Conservation (phyloP, 2,888 invertebrate species). For the Diarsia brunnea region DNA sequence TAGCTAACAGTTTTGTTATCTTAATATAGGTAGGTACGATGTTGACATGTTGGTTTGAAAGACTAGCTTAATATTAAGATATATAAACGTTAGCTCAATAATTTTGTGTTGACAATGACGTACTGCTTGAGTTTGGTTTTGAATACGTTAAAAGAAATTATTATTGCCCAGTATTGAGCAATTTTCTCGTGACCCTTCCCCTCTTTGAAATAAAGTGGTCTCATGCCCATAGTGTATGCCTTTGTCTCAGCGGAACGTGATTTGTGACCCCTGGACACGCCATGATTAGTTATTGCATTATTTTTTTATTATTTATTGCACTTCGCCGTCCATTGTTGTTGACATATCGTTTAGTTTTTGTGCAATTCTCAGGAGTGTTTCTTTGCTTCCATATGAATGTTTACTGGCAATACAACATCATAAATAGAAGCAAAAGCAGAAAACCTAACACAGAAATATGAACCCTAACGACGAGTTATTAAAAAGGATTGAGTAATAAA, state of each 20-base stretch:
- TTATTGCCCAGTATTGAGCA: neutral
- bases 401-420: neutral
- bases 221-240: constrained; percentile 13
- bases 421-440: constrained; percentile 13
- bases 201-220: constrained; percentile 23
- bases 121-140: no score
- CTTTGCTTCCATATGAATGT: neutral
- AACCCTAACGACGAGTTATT: constrained; percentile 30
- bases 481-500: constrained; percentile 27
- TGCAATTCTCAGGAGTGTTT: constrained; percentile 12
- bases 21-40: no score
- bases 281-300: constrained; percentile 25
- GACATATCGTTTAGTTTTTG: constrained; percentile 35
- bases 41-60: no score
- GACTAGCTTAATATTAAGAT: no score
- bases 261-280: constrained; percentile 36
- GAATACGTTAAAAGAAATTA: no score
- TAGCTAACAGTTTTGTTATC: no score
- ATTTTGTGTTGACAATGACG: no score
- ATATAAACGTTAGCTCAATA: no score
- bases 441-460: constrained; percentile 14
- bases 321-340: constrained; percentile 16
- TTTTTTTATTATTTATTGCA: constrained; percentile 29
- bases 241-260: constrained; percentile 18
- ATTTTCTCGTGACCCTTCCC: neutral